These are phyloP conservation scores for Crenuchus spilurus DNA, from an alignment of 2,797 vertebrate genomes.

Conservation along the genomic window DNA sequence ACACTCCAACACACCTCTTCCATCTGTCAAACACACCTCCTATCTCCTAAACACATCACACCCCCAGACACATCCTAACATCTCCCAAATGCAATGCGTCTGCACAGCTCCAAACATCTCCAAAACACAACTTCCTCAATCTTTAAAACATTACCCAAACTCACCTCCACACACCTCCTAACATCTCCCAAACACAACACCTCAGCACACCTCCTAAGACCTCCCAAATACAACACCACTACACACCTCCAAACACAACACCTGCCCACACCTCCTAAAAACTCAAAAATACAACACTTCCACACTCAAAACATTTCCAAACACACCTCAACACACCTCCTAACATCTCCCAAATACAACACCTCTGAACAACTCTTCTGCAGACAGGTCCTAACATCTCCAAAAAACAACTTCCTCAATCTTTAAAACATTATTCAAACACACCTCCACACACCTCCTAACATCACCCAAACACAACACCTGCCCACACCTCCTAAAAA, in stretches of 20 bases:
- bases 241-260: constrained; percentile 5
- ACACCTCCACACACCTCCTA: neutral
- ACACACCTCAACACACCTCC: neutral
- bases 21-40: too few species aligned
- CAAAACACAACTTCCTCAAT: neutral
- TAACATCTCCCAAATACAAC: neutral
- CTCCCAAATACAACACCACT: neutral
- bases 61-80: neutral
- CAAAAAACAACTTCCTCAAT: neutral
- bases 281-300: neutral
- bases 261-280: neutral
- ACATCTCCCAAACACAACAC: neutral
- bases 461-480: neutral
- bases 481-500: neutral
- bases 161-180: neutral
- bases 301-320: too few species aligned
- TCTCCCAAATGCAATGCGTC: neutral
- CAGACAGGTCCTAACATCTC: neutral
- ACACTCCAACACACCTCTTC: too few species aligned
- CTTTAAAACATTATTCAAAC: too few species aligned
- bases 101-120: constrained; percentile 1
- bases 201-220: neutral
- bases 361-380: neutral
- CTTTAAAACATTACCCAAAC: neutral
- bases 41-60: too few species aligned